Base-by-base conservation (phyloP, 2,888 invertebrate species). In the Mesodorylaimus sp. region DNA sequence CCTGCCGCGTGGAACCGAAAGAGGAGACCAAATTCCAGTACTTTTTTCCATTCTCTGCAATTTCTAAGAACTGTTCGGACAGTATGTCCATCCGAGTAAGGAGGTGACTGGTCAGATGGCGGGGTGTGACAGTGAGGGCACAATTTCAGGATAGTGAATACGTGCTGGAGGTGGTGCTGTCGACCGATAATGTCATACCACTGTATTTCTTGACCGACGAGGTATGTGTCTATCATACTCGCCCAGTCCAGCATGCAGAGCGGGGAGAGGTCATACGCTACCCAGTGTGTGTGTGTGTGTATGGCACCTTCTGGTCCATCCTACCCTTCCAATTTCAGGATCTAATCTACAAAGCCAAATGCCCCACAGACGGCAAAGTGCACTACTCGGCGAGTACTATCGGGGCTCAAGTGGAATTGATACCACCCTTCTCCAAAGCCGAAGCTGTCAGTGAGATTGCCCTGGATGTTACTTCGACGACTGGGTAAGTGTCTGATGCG, bases 121-220 rank as follows among this genome's bases (percentile, higher is more conserved):
- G n/a, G n/a, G n/a, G n/a, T n/a, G n/a, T n/a, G n/a, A n/a, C n/a
- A n/a, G n/a, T n/a, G n/a, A n/a, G n/a, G n/a, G n/a, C n/a, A n/a
- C n/a, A n/a, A n/a, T n/a, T 45, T 48, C 23, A 45, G 44, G 28
- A 48, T n/a, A 25, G 43, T 7, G 23, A 43, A 5, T 5, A 38
- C 24, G 48, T 48, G 5, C 54, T 65, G 26, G 65, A 65, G 48
- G 62, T 64, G 1, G 65, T 65, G 25, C 51, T 65, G 29, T 66
- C 65, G 10, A 65, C 65, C 2, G 65, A 65, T 51, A 64, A 64
- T 7, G 61, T 65, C 2, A 62, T 66, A 44, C 65, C 65, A 3
- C 53, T 65, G n/a, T 65, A 65, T 50, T 65, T 66, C 49, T 63
- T 65, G 49, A 65, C 65, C 19, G 50, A 50, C 36, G 36, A 46